A percentile compares a stretch with the other conserved stretches of the same genome.
Conservation (phyloP, 2,113 vertebrate genomes). For the Morphnarchus princeps region DNA sequence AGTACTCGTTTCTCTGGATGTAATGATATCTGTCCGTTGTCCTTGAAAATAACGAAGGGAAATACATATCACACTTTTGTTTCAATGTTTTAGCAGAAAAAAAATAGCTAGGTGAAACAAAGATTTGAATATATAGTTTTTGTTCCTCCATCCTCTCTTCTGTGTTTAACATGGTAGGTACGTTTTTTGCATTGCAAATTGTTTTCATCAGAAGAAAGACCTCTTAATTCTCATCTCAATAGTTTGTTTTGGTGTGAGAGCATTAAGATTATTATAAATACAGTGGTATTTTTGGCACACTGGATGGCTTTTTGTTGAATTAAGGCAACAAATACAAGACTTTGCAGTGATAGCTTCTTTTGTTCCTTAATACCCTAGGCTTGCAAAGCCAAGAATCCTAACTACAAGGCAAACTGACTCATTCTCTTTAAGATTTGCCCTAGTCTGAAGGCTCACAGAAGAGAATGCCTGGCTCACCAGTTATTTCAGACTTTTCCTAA, state of each 20-base stretch:
- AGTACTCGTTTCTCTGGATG: neutral
- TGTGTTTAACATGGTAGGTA: neutral
- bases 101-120: neutral
- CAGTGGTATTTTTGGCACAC: neutral
- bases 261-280: neutral
- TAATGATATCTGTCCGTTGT: neutral
- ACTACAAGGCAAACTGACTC: neutral
- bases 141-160: neutral
- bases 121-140: neutral
- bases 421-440: neutral
- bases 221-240: neutral
- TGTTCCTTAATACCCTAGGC: neutral
- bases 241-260: neutral
- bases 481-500: neutral
- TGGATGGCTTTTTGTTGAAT: slow-evolving; percentile 25
- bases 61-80: neutral
- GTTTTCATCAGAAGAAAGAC: neutral
- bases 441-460: neutral
- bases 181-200: neutral
- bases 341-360: neutral
- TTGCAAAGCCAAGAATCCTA: neutral
- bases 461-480: neutral
- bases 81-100: neutral
- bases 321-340: neutral
- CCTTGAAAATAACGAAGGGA: neutral